phyloP scores from a whole-genome alignment of 1,140 invertebrate species.

The Aphidius ervi region DNA sequence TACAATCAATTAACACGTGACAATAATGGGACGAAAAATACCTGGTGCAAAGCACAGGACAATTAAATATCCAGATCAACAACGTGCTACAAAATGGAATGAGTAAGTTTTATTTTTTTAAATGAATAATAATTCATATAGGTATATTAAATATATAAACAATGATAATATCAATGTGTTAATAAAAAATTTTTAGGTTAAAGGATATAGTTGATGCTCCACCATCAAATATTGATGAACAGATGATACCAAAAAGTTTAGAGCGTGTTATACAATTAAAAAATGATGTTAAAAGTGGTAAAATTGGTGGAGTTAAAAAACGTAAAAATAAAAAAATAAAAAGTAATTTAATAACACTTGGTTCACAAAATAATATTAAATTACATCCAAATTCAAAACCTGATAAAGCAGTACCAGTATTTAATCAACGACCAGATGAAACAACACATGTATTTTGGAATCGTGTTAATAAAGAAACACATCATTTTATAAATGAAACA shows the following conservation, averaged over 20 bases:
- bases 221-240: slow-evolving; percentile 61
- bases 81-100: slow-evolving; percentile 56
- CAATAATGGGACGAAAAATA: slow-evolving; percentile 67
- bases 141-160: not conserved
- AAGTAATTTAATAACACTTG: slow-evolving; percentile 36
- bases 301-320: slow-evolving; percentile 32
- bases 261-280: slow-evolving; percentile 58
- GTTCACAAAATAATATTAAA: slow-evolving; percentile 18
- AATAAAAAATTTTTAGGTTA: slow-evolving; percentile 52
- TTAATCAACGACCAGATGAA: slow-evolving; percentile 53
- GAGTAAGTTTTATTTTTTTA: slow-evolving; percentile 45
- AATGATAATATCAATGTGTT: slow-evolving; percentile 10
- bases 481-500: slow-evolving; percentile 52
- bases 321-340: slow-evolving; percentile 38
- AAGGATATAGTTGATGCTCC: slow-evolving; percentile 65
- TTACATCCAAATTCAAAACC: slow-evolving; percentile 41
- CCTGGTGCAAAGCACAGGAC: slow-evolving; percentile 67
- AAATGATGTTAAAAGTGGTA: slow-evolving; percentile 48
- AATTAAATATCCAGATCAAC: slow-evolving; percentile 65
- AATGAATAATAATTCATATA: not conserved
- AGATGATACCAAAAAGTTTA: slow-evolving; percentile 63
- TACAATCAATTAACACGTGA: not conserved
- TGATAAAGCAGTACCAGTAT: slow-evolving; percentile 51
- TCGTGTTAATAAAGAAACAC: slow-evolving; percentile 52
- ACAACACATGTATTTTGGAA: slow-evolving; percentile 47